Evolutionary conservation across 2,888 invertebrate genomes (phyloP).

Genomic region (Teleiodes luculella): DNA sequence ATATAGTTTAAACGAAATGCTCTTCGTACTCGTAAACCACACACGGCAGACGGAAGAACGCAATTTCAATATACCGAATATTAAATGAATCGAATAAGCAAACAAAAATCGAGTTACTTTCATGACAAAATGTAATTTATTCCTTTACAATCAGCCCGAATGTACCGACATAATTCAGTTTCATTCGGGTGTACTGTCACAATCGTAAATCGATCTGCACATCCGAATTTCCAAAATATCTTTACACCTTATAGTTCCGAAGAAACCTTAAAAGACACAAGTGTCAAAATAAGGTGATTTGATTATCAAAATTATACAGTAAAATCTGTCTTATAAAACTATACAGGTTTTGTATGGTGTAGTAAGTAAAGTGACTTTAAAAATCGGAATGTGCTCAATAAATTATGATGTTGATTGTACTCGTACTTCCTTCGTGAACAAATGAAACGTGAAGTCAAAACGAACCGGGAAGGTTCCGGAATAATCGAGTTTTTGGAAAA

Average conservation of each 20-base stretch:
- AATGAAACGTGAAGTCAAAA: slow-evolving; percentile 20
- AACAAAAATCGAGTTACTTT: slow-evolving; percentile 35
- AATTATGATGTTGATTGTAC: too few relatives aligned
- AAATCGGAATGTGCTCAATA: too few relatives aligned
- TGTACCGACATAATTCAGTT: slow-evolving; percentile 8
- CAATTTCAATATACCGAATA: slow-evolving; percentile 12
- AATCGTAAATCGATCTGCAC: too few relatives aligned
- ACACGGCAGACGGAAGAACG: slow-evolving; percentile 1
- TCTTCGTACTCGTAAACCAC: too few relatives aligned
- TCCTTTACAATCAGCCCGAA: slow-evolving; percentile 34
- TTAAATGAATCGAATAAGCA: slow-evolving; percentile 31
- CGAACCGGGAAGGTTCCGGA: not conserved
- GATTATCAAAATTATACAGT: too few relatives aligned
- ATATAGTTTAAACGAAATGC: not conserved
- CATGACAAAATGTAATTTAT: slow-evolving; percentile 39
- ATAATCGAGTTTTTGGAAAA: slow-evolving; percentile 5
- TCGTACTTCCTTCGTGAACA: slow-evolving; percentile 25
- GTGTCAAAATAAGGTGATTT: too few relatives aligned
- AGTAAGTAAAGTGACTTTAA: too few relatives aligned
- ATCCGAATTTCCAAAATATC: too few relatives aligned
- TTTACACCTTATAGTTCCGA: too few relatives aligned
- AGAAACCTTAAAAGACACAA: too few relatives aligned
- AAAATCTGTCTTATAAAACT: too few relatives aligned
- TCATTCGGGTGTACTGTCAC: not conserved
- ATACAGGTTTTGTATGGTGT: too few relatives aligned